Evolutionary conservation across 2,113 vertebrate species (phyloP), one percentile per base, ranked within the genome.

Genomic region (Phaetusa simplex): DNA sequence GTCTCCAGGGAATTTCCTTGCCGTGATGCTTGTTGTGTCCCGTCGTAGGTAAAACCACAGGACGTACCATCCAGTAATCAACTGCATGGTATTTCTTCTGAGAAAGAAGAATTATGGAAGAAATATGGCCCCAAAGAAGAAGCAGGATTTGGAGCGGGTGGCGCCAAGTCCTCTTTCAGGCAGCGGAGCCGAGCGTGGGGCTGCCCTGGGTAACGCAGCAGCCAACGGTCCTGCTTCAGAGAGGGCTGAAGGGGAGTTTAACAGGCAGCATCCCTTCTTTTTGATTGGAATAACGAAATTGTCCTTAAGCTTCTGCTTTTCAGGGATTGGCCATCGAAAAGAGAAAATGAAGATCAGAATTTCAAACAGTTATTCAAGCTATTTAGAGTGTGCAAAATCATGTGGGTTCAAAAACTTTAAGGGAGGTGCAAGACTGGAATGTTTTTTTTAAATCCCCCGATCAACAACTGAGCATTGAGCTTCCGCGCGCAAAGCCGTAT

Each of bases 221-320:
- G 30, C 1, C 42, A 4, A 0, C 0, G 3, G 9, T 66, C 43
- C 87, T 11, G 0, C 10, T 38, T 16, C 4, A 0, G 42, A 52
- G 22, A 1, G 22, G 14, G 27, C 3, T 2, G 2, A 0, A 14
- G 62, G n/a, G 11, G 0, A 1, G 23, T 21, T n/a, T 14, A 5
- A 18, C 36, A 36, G 16, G 40, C 7, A 21, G 7, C 21, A 5
- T 23, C 47, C n/a, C 38, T 15, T 38, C 47, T 7, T 24, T 23
- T 8, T 12, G 42, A 7, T 0, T 15, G n/a, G 43, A 62, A 26
- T 14, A 6, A 17, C 16, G 26, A 8, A 30, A 8, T 18, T 16
- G 0, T 6, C 16, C 14, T 5, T 1, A 77, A 88, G 32, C 9
- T 6, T 36, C 3, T 10, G 3, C 9, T 13, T n/a, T 45, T 49